Base-by-base conservation (phyloP, 1,140 invertebrate species). In the Drosophila kanapiae region DNA sequence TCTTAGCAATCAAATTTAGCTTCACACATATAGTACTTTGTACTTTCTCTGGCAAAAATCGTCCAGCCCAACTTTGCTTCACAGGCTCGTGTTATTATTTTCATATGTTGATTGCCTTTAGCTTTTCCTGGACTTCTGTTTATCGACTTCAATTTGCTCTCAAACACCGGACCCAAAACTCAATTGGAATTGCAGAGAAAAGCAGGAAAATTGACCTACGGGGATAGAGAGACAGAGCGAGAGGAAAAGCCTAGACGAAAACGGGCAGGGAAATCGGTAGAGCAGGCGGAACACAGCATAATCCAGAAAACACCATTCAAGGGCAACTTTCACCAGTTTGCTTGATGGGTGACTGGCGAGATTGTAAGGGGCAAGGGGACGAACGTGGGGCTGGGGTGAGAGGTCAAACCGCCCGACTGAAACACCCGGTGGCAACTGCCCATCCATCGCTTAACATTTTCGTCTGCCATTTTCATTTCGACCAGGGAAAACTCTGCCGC, bases 221-320 rank as follows among this genome's bases (percentile, higher is more conserved):
- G 38, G 38, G 13, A 42, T 16, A 18, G 47, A 11, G 60, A 7
- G 8, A 13, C 31, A 5, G 37, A 13, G 23, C 29, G 58, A 31
- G 60, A n/a, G 13, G 23, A 31, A 64, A 60, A 35, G 54, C 51
- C 35, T 45, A 59, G 75, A 58, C 71, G 42, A 27, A 35, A 42
- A 13, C 31, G 42, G 16, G 14, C 8, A 43, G 53, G 58, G 53
- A 14, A 31, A 38, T n/a, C 67, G 67, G 43, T 31, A 37, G 29
- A 56, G 61, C 37, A 37, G 71, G 64, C 45, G 45, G 70, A 74
- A 60, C 37, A 56, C 40, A 49, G 62, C 69, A 88, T 88, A 88
- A 88, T 88, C 80, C 84, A 62, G 70, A 60, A 88, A 86, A 88
- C 84, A 84, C 84, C 78, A 81, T 88, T 90, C 84, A 88, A 88